Conservation (phyloP, 1,140 invertebrate species). For the Gerris buenoi region DNA sequence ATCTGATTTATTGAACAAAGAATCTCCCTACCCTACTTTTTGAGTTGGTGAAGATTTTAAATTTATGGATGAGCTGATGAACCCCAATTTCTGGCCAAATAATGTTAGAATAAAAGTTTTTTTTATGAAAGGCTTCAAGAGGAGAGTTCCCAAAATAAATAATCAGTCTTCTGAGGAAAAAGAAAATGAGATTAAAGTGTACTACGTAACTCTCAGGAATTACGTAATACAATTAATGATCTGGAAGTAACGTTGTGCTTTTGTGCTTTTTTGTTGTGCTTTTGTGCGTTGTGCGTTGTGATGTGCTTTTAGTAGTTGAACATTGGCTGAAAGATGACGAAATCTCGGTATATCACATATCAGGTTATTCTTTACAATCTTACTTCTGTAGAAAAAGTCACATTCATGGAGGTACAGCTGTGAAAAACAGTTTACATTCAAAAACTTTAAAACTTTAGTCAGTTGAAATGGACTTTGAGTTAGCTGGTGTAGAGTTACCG, state of each 20-base stretch:
- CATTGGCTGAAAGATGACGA: not conserved
- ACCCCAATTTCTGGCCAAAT: too few relatives aligned
- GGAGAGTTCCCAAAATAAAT: too few relatives aligned
- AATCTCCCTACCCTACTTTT: too few relatives aligned
- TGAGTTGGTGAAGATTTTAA: too few relatives aligned
- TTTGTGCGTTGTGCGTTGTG: too few relatives aligned
- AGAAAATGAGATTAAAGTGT: too few relatives aligned
- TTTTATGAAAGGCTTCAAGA: too few relatives aligned
- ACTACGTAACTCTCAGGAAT: not conserved
- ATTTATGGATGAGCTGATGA: too few relatives aligned
- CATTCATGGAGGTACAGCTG: not conserved
- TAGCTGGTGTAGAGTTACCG: not conserved
- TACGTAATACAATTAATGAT: not conserved
- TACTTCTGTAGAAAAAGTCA: not conserved
- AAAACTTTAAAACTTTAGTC: not conserved
- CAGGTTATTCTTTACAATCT: not conserved
- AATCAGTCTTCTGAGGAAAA: too few relatives aligned
- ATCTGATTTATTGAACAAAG: too few relatives aligned
- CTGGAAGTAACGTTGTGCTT: not conserved
- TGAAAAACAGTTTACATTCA: not conserved
- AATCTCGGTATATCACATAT: not conserved
- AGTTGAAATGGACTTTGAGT: too few relatives aligned
- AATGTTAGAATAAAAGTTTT: too few relatives aligned
- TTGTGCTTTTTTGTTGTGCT: not conserved
- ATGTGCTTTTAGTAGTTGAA: not conserved